Base-by-base conservation (phyloP, 2,113 vertebrate genomes). In the Tretioscincus oriximinensis region DNA sequence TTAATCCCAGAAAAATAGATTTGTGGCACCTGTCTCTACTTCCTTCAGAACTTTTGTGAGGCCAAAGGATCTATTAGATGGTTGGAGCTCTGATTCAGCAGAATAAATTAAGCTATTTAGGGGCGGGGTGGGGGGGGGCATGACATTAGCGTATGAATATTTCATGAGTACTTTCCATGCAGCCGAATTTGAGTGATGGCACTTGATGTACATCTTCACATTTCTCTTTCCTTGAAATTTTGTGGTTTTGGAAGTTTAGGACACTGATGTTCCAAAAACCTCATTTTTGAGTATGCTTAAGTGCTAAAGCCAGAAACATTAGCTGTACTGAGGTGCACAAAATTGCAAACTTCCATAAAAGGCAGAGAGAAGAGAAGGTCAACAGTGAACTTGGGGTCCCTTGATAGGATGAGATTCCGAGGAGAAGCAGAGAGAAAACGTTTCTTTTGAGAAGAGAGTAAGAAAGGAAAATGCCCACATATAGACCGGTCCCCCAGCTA, bases 71-170 rank as follows among this genome's bases (percentile, higher is more conserved):
- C 86, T 76, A 90, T 86, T 87, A 91, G 84, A 85, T 85, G 80
- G 79, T 82, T 78, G 41, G 84, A 87, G 77, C 12, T 85, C 76
- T 91, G 87, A 91, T 90, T 93, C 91, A 83, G 91, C 89, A 93
- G 91, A 91, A 92, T 83, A 88, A 81, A 93, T 93, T 91, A 93
- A 94, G 88, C 88, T 47, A 26, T 64, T 72, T 31, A 93, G 80
- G 87, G 83, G 78, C 54, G 18, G 54, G 11, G 54, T 12, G 54
- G 54, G 14, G 11, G 54, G 54, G 54, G 54, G 14, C 54, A 58
- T 58, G 54, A 92, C 91, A 94, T 94, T 93, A 94, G 93, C 91
- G 86, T 88, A 94, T 94, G 86, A 95, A 93, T 94, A 95, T 94
- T 95, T 94, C 86, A 95, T 93, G 81, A 71, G 72, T 88, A 35